Conservation (phyloP, 1,140 invertebrate genomes). For the Ostrea edulis region DNA sequence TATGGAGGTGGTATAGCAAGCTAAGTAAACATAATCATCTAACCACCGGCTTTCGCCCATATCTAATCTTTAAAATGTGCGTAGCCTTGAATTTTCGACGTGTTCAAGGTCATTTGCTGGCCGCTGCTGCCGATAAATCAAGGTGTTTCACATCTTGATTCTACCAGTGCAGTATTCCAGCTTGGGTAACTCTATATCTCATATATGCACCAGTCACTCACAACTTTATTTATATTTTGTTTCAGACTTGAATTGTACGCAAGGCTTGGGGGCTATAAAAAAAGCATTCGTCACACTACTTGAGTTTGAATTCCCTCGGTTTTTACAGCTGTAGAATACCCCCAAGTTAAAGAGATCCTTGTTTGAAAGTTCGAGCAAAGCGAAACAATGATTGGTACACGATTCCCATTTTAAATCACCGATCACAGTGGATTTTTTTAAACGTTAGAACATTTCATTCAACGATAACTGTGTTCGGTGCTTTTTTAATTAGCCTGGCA, state of each 20-base stretch:
- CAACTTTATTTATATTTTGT: background rate
- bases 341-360: background rate
- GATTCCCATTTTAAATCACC: no score
- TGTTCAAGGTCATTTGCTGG: background rate
- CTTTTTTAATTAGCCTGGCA: no score
- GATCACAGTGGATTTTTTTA: no score
- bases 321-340: slow-evolving; percentile 1
- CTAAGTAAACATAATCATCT: background rate
- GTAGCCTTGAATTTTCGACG: slow-evolving; percentile 14
- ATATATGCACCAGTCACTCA: background rate
- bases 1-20: background rate
- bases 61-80: slow-evolving; percentile 14
- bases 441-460: no score
- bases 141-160: background rate
- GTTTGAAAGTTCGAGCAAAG: background rate
- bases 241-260: background rate
- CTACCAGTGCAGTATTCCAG: background rate
- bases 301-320: background rate
- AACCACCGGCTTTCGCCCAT: slow-evolving; percentile 5
- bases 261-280: background rate
- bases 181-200: background rate
- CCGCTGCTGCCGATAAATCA: background rate
- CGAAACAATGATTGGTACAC: no score
- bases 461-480: no score
- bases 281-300: background rate